Conservation (phyloP, 1,140 invertebrate genomes). For the Hylaeus volcanicus region DNA sequence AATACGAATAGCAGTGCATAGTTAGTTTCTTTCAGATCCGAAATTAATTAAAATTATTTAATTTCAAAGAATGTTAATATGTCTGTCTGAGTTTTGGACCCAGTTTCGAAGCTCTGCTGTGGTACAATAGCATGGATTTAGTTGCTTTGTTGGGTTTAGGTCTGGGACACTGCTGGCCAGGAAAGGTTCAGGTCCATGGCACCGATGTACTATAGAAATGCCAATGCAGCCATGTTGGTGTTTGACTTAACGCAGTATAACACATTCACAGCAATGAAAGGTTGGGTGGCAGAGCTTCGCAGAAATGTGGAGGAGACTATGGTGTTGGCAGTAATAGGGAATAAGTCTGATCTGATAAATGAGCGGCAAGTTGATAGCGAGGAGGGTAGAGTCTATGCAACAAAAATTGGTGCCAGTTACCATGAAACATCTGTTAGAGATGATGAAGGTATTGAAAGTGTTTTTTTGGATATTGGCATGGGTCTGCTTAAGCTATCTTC, state of each 20-base stretch:
- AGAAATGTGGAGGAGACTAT: conserved; percentile 88
- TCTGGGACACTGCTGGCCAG: conserved; percentile 94
- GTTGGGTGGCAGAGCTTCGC: conserved; percentile 90
- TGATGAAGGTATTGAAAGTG: conserved; percentile 87
- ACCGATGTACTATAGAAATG: conserved; percentile 96
- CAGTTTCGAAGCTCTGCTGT: background rate
- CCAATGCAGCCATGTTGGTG: conserved; percentile 92
- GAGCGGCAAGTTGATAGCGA: conserved; percentile 84
- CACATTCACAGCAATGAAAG: conserved; percentile 88
- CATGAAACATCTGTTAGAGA: conserved; percentile 91
- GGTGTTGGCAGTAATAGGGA: conserved; percentile 90
- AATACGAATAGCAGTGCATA: too few species aligned
- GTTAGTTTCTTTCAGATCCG: too few species aligned
- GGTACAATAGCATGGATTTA: background rate
- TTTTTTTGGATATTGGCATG: conserved; percentile 84
- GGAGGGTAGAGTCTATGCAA: conserved; percentile 89
- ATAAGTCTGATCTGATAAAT: conserved; percentile 89
- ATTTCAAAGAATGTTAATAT: background rate
- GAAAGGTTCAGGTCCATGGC: conserved; percentile 91
- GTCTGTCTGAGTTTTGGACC: too few species aligned
- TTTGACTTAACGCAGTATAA: conserved; percentile 91
- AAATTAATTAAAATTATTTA: background rate
- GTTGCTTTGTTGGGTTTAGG: conserved; percentile 75
- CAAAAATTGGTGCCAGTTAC: conserved; percentile 90
- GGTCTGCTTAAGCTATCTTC: conserved; percentile 81